Conservation (phyloP, 2,797 vertebrate genomes). For the Acanthurus lineatus region DNA sequence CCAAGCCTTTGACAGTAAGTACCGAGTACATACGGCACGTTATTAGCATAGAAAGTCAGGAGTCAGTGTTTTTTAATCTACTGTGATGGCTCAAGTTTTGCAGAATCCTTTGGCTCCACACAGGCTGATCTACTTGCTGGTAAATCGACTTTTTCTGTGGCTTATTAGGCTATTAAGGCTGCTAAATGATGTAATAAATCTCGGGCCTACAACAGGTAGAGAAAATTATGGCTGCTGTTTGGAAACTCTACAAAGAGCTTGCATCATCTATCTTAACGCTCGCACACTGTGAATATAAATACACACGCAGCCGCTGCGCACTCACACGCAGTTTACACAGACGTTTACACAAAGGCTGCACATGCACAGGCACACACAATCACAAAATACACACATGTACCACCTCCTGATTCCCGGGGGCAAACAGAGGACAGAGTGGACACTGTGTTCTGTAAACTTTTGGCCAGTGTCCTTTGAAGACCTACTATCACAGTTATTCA, state of each 20-base stretch:
- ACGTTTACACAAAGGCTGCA: slow-evolving; percentile 48
- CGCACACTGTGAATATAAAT: slow-evolving; percentile 64
- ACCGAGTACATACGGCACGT: neutral
- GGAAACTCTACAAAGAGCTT: slow-evolving; percentile 76
- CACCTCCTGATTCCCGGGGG: slow-evolving; percentile 57
- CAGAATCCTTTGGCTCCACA: slow-evolving; percentile 54
- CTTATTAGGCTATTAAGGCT: slow-evolving; percentile 70
- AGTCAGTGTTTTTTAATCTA: slow-evolving; percentile 36
- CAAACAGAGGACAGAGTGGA: slow-evolving; percentile 76
- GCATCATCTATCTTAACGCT: slow-evolving; percentile 70
- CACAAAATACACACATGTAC: slow-evolving; percentile 48
- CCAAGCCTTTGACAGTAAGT: slow-evolving; percentile 5
- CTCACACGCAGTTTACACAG: slow-evolving; percentile 48
- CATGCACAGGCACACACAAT: slow-evolving; percentile 41
- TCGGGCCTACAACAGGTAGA: slow-evolving; percentile 69
- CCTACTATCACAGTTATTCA: slow-evolving; percentile 66
- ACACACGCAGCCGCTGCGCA: slow-evolving; percentile 57
- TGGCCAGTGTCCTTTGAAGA: slow-evolving; percentile 73
- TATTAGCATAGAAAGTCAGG: slow-evolving; percentile 2
- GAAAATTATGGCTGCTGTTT: slow-evolving; percentile 73
- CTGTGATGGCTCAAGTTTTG: slow-evolving; percentile 19
- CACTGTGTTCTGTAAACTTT: slow-evolving; percentile 79
- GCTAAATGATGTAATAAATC: slow-evolving; percentile 80
- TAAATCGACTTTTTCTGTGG: slow-evolving; percentile 62
- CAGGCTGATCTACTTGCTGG: slow-evolving; percentile 59